Base-by-base conservation (phyloP, 1,140 invertebrate genomes). In the Orussus abietinus region DNA sequence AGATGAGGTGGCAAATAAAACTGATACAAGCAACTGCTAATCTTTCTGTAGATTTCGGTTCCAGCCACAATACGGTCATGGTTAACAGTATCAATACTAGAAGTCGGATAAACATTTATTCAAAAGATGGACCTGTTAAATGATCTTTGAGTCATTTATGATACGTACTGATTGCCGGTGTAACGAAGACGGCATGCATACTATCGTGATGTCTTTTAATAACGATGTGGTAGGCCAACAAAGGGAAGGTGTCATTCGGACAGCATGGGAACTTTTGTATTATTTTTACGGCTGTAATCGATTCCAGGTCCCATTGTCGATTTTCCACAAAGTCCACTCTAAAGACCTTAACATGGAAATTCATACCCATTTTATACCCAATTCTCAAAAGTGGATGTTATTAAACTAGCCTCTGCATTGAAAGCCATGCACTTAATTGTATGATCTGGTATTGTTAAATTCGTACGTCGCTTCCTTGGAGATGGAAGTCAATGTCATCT, bases 401-500 rank as follows among this genome's bases (percentile, higher is more conserved):
- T n/a, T n/a, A n/a, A n/a, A n/a, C n/a, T n/a, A n/a, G n/a, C n/a
- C n/a, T n/a, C n/a, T n/a, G n/a, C n/a, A n/a, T n/a, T n/a, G n/a
- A n/a, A n/a, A n/a, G n/a, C n/a, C n/a, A n/a, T n/a, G n/a, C n/a
- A n/a, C n/a, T n/a, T n/a, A n/a, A n/a, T n/a, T n/a, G n/a, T n/a
- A n/a, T n/a, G n/a, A n/a, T n/a, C n/a, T n/a, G n/a, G n/a, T n/a
- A n/a, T n/a, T n/a, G n/a, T n/a, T n/a, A n/a, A n/a, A n/a, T n/a
- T n/a, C n/a, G n/a, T n/a, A n/a, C n/a, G n/a, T n/a, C 11, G 43
- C 48, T 21, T 60, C 45, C 14, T 53, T 42, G 9, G 3, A 69
- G 42, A 25, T 66, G 65, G 20, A 78, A 74, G 46, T 78, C 71
- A 2, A 83, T 60, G 54, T 82, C 78, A 59, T 80, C 77, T 0